Base-by-base conservation (phyloP, 1,140 invertebrate genomes). In the Argopecten irradians region DNA sequence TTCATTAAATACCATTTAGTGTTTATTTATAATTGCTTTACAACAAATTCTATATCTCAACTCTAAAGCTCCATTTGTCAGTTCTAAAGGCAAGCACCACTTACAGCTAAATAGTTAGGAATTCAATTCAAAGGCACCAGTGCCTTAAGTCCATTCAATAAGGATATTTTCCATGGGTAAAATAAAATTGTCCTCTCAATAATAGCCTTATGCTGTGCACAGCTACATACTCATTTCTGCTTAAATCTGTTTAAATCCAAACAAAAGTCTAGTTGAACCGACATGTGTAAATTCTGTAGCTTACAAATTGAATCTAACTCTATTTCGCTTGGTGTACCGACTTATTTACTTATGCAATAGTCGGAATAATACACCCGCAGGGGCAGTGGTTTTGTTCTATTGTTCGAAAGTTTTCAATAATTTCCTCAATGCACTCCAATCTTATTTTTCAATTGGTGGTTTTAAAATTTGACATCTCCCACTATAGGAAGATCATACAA, bases 391-490 rank as follows among this genome's bases (percentile, higher is more conserved):
- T 71, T 71, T 71, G 55, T 71, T 71, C 22, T 71, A 71, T 71
- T 71, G 55, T 71, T 71, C 55, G 5, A 5, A 0, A n/a, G 55
- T 71, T 71, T 71, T 71, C 55, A 71, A 71, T 71, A 71, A 71
- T 71, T 71, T 71, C 55, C n/a, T 71, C 55, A 71, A 28, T n/a
- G n/a, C 55, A 71, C 55, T 71, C 55, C 55, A 71, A 71, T 71
- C 55, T 71, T 71, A 71, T 71, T 71, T 71, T 71, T 71, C 55
- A 71, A 71, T 71, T 71, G 55, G 55, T 71, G 55, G 55, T n/a
- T 71, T 71, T 71, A 71, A 71, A 71, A 71, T 28, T 16, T 71
- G 55, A 71, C 55, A 71, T 71, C 55, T 71, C 55, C n/a, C 28
- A 5, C 22, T n/a, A 71, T n/a, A 71, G 55, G 55, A 71, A 71